Evolutionary conservation across 2,113 vertebrate species (phyloP), one percentile per base, ranked within the genome.

Genomic region (Zingel zingel): DNA sequence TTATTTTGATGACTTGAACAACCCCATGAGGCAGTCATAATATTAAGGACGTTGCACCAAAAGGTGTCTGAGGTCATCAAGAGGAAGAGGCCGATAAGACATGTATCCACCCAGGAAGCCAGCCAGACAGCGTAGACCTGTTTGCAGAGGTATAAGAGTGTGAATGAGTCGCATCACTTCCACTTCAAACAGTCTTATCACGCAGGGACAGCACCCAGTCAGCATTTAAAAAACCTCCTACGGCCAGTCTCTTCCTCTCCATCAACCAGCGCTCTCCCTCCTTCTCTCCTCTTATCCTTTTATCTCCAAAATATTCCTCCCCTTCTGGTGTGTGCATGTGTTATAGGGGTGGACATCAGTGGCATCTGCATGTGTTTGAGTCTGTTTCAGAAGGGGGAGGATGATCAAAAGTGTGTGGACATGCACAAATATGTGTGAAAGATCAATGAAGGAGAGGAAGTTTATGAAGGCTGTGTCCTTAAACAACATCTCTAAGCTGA

Each of bases 101-200:
- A 81, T 85, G 70, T 83, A 36, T 79, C 64, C 73, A 36, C 47
- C 18, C 68, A 73, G 66, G 50, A 58, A 77, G 58, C n/a, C 53
- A 19, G 56, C 16, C 66, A 64, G 50, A 77, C 51, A 70, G 62
- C 8, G 13, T 78, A 21, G 79, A 77, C 53, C 58, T 45, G 54
- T 82, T 76, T 80, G 68, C 81, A 77, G 74, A 81, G 56, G 27
- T 64, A 71, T 51, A 53, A 79, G 65, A 71, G 58, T 76, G 77
- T 65, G 64, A 83, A 82, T 30, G 80, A 84, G 74, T 74, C 27
- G 33, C 33, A 81, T 89, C 83, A 74, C 76, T 76, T 88, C 77
- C 78, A 81, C 74, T 57, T 81, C 85, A 81, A 84, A 89, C 78
- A 79, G 45, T 58, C 83, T 89, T 89, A 89, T 91, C 90, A 74